Evolutionary conservation across 2,888 invertebrate genomes (phyloP).

Genomic region (Tachina grossa): DNA sequence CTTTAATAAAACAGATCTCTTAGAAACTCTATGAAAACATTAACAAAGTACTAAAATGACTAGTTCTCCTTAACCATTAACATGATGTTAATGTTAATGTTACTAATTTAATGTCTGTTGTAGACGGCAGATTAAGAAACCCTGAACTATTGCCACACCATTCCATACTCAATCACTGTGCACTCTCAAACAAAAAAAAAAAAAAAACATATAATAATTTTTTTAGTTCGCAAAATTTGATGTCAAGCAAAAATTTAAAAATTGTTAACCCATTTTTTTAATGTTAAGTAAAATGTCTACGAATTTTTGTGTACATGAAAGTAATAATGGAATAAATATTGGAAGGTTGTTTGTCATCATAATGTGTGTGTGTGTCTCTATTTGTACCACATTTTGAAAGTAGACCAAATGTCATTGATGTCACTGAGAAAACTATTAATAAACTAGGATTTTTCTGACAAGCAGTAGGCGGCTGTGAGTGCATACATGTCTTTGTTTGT

Average conservation of each 20-base stretch:
- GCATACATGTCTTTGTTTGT: not conserved
- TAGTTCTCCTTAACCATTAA: no score
- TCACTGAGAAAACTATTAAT: not conserved
- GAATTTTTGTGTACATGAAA: not conserved
- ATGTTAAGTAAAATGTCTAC: not conserved
- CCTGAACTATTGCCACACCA: no score
- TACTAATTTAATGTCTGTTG: no score
- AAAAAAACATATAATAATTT: no score
- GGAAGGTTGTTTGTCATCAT: constrained; percentile 30
- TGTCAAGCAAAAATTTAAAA: constrained; percentile 14
- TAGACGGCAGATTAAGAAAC: no score
- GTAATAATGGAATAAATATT: constrained; percentile 7
- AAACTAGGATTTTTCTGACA: not conserved
- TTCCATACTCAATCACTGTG: not conserved
- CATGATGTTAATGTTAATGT: no score
- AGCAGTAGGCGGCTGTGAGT: not conserved
- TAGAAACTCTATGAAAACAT: no score
- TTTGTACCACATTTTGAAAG: not conserved
- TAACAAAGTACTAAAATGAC: no score
- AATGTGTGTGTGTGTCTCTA: not conserved
- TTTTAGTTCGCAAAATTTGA: constrained; percentile 4
- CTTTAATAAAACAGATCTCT: no score
- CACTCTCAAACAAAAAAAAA: not conserved
- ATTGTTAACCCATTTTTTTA: constrained; percentile 37
- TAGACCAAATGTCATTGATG: not conserved